phyloP scores from a whole-genome alignment of 2,888 invertebrate genomes.

The Ormia ochracea region DNA sequence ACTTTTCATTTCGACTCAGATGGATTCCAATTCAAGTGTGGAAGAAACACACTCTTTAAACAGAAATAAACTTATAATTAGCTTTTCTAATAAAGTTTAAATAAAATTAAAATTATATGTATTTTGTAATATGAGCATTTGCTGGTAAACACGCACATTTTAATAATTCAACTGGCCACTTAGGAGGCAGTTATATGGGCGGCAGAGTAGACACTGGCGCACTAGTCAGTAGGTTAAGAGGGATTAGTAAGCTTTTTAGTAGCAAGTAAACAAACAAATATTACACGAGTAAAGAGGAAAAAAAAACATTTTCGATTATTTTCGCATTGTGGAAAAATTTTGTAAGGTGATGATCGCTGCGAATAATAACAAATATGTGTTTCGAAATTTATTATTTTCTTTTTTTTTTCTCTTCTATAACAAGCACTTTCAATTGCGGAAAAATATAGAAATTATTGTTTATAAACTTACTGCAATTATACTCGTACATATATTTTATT shows the following conservation, averaged over 20 bases:
- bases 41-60: no score
- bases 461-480: constrained; percentile 2
- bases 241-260: neutral
- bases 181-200: neutral
- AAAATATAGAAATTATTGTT: constrained; percentile 29
- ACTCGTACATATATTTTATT: constrained; percentile 31
- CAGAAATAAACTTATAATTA: constrained; percentile 2
- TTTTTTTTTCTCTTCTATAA: constrained; percentile 4
- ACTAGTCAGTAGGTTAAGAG: constrained; percentile 29
- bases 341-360: constrained; percentile 32
- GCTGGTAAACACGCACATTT: constrained; percentile 45
- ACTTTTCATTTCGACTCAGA: no score
- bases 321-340: constrained; percentile 14
- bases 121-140: constrained; percentile 38
- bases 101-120: neutral
- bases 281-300: neutral
- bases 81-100: neutral
- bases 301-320: constrained; percentile 21
- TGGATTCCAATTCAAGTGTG: no score
- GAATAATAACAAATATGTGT: constrained; percentile 25
- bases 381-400: constrained; percentile 8
- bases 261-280: neutral
- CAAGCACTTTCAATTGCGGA: constrained; percentile 52
- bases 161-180: neutral
- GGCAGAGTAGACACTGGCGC: neutral